Evolutionary conservation across 2,113 vertebrate genomes (phyloP), one percentile per base, ranked within the genome.

Genomic region (Oceanites oceanicus): DNA sequence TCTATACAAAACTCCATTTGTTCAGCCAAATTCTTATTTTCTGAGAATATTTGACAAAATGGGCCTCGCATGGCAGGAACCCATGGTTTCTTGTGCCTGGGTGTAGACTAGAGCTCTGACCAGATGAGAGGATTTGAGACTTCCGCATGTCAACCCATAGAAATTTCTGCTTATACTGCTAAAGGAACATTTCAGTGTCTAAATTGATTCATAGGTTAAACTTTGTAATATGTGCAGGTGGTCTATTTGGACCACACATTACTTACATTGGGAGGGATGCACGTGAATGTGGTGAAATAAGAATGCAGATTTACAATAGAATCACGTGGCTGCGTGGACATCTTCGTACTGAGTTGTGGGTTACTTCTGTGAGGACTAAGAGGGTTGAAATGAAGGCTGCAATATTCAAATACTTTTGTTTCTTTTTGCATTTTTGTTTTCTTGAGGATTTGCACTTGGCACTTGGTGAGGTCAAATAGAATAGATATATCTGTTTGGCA

Each of bases 61-160:
- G 13, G 25, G 36, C 23, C 40, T 81, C 5, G 1, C 13, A 7
- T 30, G 12, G 34, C 21, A 67, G 45, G 20, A 58, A 20, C 0
- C 2, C 5, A 1, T 17, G 13, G 10, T 13, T 58, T 52, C 20
- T 68, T 52, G 30, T 56, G 40, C 29, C 23, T 6, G 4, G 23
- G 20, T 26, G 11, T 6, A 13, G 12, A 13, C 3, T 36, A 26
- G 18, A 45, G 11, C 15, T 75, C 25, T 50, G 75, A 25, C 1
- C n/a, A 52, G 15, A 7, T 27, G 29, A 44, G 40, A 16, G 11
- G 18, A 2, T 42, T 27, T 42, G 61, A 36, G 25, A 21, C 11
- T 45, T n/a, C 4, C 0, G 1, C 3, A 3, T 44, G 15, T 49
- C 36, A 15, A 22, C 13, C 0, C 3, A 4, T 1, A 30, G 25